A percentile compares a stretch with the other conserved stretches of the same genome.
Evolutionary conservation across 2,113 vertebrate genomes (phyloP).

Genomic region (Chaenocephalus aceratus): DNA sequence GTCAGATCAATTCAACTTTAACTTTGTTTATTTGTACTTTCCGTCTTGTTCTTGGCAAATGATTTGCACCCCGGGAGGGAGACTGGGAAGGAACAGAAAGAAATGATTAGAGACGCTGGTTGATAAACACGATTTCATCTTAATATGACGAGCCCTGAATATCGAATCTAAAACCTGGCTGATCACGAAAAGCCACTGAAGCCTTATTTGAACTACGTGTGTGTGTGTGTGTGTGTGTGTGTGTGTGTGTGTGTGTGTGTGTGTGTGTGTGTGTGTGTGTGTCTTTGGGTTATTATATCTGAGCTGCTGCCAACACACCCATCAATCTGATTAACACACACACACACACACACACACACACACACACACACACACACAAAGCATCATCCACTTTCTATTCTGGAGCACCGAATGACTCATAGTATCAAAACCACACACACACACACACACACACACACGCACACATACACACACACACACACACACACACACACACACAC

Average conservation of each 20-base stretch:
- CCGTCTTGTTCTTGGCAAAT: too few relatives aligned
- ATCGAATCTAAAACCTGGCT: too few relatives aligned
- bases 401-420: conserved; percentile 37
- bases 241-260: neutral
- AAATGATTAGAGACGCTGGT: too few relatives aligned
- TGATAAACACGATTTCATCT: too few relatives aligned
- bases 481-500: conserved; percentile 12
- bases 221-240: neutral
- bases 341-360: neutral
- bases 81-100: too few relatives aligned
- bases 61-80: too few relatives aligned
- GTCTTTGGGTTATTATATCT: conserved; percentile 25
- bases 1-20: too few relatives aligned
- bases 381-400: too few relatives aligned
- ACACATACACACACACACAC: conserved; percentile 13
- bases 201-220: too few relatives aligned
- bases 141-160: too few relatives aligned
- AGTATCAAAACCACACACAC: conserved; percentile 18
- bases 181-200: too few relatives aligned
- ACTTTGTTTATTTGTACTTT: too few relatives aligned
- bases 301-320: conserved; percentile 53
- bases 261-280: neutral
- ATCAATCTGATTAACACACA: conserved; percentile 57
- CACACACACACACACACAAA: conserved; percentile 24
- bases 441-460: neutral